These are phyloP conservation scores for Peromyscus nudipes DNA, from an alignment of 2,797 vertebrate genomes.

Conservation along the genomic window DNA sequence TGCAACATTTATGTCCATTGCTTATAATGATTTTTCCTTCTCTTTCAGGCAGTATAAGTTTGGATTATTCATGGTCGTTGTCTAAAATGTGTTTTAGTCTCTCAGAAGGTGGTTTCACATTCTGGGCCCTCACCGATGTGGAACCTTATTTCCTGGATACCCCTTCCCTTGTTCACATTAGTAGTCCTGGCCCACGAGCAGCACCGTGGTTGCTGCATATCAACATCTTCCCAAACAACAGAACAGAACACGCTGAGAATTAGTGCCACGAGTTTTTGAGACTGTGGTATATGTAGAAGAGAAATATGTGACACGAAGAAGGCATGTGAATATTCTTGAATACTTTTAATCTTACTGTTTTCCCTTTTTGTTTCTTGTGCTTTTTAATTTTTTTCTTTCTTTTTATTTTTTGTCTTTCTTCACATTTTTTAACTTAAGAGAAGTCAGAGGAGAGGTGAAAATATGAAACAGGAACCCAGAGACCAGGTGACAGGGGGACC, in stretches of 20 bases:
- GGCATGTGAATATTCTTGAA: neutral
- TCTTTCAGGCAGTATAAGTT: neutral
- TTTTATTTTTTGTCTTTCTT: neutral
- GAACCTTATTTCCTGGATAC: neutral
- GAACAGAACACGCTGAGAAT: neutral
- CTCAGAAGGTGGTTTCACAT: neutral
- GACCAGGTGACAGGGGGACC: neutral
- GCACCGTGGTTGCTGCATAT: neutral
- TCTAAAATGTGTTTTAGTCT: neutral
- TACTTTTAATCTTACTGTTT: neutral
- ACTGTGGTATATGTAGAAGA: neutral
- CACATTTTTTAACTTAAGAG: neutral
- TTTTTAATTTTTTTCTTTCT: no score
- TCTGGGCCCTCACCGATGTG: neutral
- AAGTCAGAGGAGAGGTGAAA: neutral
- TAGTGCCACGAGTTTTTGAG: neutral
- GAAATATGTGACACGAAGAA: neutral
- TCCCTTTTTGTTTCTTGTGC: neutral
- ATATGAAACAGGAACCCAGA: neutral
- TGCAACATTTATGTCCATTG: neutral
- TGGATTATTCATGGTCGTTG: neutral
- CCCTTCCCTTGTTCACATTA: rapidly evolving
- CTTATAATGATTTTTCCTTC: neutral
- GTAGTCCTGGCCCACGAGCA: neutral
- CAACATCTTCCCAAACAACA: neutral